Evolutionary conservation across 2,797 vertebrate species (phyloP).

Genomic region (Typhlichthys eigenmanni): DNA sequence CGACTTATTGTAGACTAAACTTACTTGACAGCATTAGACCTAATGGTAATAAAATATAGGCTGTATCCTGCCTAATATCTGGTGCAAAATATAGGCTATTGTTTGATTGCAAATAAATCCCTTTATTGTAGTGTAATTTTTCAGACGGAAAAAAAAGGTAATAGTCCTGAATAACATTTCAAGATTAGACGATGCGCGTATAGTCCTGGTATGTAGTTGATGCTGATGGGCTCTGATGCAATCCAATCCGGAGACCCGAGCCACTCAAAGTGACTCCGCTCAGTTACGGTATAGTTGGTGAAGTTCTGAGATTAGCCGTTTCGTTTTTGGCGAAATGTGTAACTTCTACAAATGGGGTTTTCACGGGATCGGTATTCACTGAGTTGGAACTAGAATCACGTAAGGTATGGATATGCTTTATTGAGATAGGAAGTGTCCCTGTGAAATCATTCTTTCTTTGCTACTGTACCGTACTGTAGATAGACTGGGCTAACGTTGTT

Average conservation of each 20-base stretch:
- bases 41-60: neutral
- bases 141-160: no score
- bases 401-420: constrained; percentile 43
- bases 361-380: neutral
- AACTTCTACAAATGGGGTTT: constrained; percentile 20
- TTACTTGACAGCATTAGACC: neutral
- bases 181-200: no score
- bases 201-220: constrained; percentile 21
- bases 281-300: constrained; percentile 39
- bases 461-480: constrained; percentile 21
- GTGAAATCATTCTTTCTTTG: constrained; percentile 17
- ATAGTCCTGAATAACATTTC: no score
- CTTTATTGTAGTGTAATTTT: no score
- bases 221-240: constrained; percentile 61
- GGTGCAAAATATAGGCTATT: no score
- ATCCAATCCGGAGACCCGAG: constrained; percentile 25
- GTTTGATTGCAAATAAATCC: no score
- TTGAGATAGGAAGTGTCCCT: no score
- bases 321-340: constrained; percentile 17
- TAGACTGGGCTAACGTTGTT: constrained; percentile 60
- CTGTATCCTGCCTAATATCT: no score
- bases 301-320: constrained; percentile 11
- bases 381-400: constrained; percentile 14
- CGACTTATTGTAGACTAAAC: constrained; percentile 17
- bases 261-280: neutral